These are phyloP conservation scores for Schizotus pectinicornis DNA, from an alignment of 2,888 invertebrate genomes.

Conservation along the genomic window DNA sequence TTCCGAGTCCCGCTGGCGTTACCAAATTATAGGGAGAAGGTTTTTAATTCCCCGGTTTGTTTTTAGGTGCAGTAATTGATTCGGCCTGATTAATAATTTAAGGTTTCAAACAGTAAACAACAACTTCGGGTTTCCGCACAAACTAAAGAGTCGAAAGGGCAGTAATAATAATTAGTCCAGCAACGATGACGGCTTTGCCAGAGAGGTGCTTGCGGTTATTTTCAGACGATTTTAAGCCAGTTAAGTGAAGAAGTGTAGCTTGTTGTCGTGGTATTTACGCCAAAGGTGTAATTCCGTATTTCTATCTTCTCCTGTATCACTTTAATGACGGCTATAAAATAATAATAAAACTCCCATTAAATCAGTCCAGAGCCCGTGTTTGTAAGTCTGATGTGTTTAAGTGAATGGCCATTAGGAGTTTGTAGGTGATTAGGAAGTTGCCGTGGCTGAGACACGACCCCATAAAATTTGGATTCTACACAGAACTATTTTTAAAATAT, in stretches of 20 bases:
- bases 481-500: background rate
- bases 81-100: no score
- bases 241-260: background rate
- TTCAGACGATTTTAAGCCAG: no score
- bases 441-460: conserved; percentile 8
- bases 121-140: no score
- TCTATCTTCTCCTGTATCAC: conserved; percentile 14
- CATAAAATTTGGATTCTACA: conserved; percentile 3
- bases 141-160: no score
- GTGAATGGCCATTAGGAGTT: conserved; percentile 16
- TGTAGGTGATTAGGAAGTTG: conserved; percentile 17
- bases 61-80: no score
- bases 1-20: no score
- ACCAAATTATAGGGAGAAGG: no score
- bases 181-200: no score
- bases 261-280: background rate
- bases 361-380: conserved; percentile 7
- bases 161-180: no score
- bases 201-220: no score
- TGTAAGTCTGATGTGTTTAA: conserved; percentile 16
- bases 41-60: no score
- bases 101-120: no score
- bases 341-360: conserved; percentile 22
- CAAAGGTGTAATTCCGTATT: conserved; percentile 4
- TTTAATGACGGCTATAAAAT: conserved; percentile 21